A percentile compares a stretch with the other conserved stretches of the same genome.
Conservation (phyloP, 1,140 invertebrate genomes). For the Caerostris extrusa region DNA sequence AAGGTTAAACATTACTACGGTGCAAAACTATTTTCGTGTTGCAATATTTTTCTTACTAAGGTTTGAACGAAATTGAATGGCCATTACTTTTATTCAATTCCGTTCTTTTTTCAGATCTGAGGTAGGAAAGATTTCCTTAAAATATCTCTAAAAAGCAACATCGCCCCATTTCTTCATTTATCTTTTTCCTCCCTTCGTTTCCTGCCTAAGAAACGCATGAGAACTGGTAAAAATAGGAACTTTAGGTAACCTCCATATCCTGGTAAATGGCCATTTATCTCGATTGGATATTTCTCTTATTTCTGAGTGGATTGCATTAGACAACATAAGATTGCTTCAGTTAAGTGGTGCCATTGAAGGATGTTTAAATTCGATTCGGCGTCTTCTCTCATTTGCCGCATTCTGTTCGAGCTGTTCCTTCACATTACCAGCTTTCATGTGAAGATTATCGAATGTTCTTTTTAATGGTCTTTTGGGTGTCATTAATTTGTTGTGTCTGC, state of each 20-base stretch:
- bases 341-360: background rate
- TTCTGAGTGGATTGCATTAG: background rate
- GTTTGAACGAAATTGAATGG: slow-evolving; percentile 12
- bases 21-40: no score
- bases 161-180: background rate
- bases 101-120: background rate
- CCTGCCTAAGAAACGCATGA: background rate
- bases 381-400: background rate
- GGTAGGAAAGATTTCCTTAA: background rate
- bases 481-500: no score
- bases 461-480: no score
- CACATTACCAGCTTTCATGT: background rate
- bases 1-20: no score
- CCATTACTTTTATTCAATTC: slow-evolving; percentile 7
- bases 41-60: background rate
- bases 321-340: background rate
- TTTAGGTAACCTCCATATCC: background rate
- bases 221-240: background rate
- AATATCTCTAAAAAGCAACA: background rate
- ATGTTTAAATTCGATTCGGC: background rate
- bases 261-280: slow-evolving; percentile 1
- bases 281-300: background rate
- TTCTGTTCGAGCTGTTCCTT: background rate
- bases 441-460: no score
- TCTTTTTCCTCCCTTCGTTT: background rate